Percentiles rank a stretch among this genome's conserved stretches.
phyloP scores from a whole-genome alignment of 53 echinoderm and acorn worm genomes.

The Zoroaster sp. region DNA sequence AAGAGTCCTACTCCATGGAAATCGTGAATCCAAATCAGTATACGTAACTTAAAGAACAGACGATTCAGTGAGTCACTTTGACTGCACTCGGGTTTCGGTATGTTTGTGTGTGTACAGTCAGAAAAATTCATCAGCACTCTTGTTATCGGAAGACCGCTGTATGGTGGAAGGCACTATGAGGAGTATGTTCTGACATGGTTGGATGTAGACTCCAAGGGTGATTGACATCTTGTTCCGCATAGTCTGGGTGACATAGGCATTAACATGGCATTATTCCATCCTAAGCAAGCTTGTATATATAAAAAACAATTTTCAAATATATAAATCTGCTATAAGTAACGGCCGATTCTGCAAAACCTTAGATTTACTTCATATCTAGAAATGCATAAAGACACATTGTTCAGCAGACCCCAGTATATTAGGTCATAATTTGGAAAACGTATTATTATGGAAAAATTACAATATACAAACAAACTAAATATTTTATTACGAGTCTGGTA shows the following conservation, averaged over 20 bases:
- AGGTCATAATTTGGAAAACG: not conserved
- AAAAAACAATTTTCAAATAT: not conserved
- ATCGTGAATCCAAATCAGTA: not conserved
- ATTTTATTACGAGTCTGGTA: not conserved
- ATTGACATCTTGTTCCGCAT: not conserved
- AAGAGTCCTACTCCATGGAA: not conserved
- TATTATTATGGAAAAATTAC: not conserved
- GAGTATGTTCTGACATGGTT: not conserved
- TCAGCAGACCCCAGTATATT: not conserved
- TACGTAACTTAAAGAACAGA: too few relatives aligned
- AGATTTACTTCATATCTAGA: not conserved
- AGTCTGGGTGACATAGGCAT: not conserved
- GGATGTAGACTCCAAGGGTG: not conserved
- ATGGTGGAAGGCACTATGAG: conserved; percentile 22
- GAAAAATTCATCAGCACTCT: conserved; percentile 13
- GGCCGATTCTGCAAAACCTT: conserved; percentile 6
- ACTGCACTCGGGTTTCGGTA: too few relatives aligned
- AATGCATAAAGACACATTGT: not conserved
- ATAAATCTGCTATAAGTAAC: not conserved
- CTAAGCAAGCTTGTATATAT: not conserved
- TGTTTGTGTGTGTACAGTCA: not conserved
- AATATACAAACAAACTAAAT: not conserved
- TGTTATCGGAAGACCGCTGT: conserved; percentile 24
- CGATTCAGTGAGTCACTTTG: too few relatives aligned
- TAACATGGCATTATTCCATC: conserved; percentile 48